Conservation (phyloP, 2,797 vertebrate genomes). For the Harpagifer antarcticus region DNA sequence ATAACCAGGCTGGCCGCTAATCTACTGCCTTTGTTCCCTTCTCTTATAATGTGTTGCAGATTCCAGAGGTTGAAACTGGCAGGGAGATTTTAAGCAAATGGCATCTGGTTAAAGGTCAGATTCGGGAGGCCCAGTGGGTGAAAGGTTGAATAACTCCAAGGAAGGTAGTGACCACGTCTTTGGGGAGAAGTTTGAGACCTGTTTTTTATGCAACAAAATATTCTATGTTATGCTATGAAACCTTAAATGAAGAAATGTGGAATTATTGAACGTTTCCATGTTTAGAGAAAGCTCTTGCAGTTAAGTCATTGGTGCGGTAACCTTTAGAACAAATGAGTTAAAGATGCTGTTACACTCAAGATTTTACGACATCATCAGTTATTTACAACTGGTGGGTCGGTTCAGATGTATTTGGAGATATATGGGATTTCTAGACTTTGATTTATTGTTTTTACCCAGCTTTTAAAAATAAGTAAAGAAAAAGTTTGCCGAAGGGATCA, state of each 20-base stretch:
- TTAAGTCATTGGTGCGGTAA: not conserved
- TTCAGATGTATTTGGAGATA: slow-evolving; percentile 7
- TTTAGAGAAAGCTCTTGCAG: not conserved
- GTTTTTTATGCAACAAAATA: slow-evolving; percentile 46
- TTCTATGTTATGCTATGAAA: slow-evolving; percentile 24
- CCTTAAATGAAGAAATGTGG: not conserved
- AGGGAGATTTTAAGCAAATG: slow-evolving; percentile 87
- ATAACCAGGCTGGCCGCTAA: slow-evolving; percentile 78
- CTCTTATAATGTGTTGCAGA: slow-evolving; percentile 86
- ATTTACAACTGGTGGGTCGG: slow-evolving; percentile 20
- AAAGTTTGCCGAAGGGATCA: slow-evolving; percentile 66
- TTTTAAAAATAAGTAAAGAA: slow-evolving; percentile 44
- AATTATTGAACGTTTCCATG: slow-evolving; percentile 7
- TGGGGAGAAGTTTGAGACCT: slow-evolving; percentile 79
- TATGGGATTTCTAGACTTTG: slow-evolving; percentile 1
- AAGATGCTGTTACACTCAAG: not conserved
- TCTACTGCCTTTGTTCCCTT: slow-evolving; percentile 79
- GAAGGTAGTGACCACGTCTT: slow-evolving; percentile 85
- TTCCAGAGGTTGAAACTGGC: slow-evolving; percentile 86
- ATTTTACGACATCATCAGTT: not conserved
- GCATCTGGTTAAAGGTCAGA: slow-evolving; percentile 88
- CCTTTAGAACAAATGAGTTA: not conserved
- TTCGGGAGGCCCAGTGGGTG: slow-evolving; percentile 84
- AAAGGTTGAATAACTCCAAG: slow-evolving; percentile 93
- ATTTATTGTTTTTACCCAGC: slow-evolving; percentile 49